Evolutionary conservation across 2,797 vertebrate genomes (phyloP).

Genomic region (Cirrhinus molitorella): DNA sequence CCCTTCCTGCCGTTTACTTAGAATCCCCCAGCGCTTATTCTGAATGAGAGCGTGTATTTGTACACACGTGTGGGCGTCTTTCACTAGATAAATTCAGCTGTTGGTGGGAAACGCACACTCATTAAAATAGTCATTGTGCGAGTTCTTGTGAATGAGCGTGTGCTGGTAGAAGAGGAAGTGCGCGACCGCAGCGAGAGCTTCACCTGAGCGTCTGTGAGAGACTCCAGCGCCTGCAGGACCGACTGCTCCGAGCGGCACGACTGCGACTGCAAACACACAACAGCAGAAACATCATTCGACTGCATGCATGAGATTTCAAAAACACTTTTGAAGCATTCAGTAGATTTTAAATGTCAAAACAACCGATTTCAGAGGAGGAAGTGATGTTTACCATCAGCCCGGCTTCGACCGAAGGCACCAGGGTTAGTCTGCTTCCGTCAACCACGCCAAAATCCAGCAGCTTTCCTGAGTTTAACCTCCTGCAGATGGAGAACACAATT

Average conservation of each 20-base stretch:
- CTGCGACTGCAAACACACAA: conserved; percentile 76
- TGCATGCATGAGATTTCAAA: background rate
- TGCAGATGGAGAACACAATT: conserved; percentile 60
- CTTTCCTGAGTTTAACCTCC: conserved; percentile 87
- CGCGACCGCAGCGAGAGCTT: conserved; percentile 50
- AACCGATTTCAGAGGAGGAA: background rate
- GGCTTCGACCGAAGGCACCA: conserved; percentile 90
- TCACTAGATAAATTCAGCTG: background rate
- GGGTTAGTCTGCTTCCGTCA: conserved; percentile 90
- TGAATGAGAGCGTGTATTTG: conserved; percentile 8
- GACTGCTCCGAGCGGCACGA: conserved; percentile 84
- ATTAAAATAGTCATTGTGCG: background rate
- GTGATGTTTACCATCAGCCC: conserved; percentile 85
- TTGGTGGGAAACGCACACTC: background rate
- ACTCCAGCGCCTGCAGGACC: conserved; percentile 90
- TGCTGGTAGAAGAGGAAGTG: background rate
- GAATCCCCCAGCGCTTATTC: background rate
- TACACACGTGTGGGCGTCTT: background rate
- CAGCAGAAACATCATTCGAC: background rate
- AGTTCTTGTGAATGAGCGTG: conserved; percentile 34
- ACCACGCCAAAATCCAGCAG: conserved; percentile 87
- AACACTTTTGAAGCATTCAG: background rate
- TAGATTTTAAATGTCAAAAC: background rate
- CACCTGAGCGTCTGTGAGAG: conserved; percentile 93
- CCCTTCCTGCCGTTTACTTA: background rate